These are phyloP conservation scores for Xanthia togata DNA, from an alignment of 2,888 invertebrate genomes.

Conservation along the genomic window DNA sequence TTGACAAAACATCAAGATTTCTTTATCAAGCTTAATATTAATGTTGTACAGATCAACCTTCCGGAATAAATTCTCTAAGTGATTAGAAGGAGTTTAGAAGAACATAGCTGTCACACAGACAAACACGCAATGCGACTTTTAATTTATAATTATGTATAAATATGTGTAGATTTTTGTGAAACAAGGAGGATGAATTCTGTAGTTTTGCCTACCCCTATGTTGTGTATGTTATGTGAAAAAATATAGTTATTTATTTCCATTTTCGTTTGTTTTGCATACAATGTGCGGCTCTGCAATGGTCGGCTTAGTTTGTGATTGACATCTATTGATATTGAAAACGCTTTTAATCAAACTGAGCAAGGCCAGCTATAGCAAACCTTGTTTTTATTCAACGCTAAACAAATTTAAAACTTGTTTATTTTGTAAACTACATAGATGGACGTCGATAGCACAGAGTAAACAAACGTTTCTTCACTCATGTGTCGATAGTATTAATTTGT, in stretches of 20 bases:
- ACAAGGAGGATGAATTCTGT: background rate
- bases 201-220: background rate
- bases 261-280: background rate
- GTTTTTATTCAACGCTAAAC: conserved; percentile 27
- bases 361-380: background rate
- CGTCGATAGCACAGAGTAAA: background rate
- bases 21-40: background rate
- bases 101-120: background rate
- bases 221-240: background rate
- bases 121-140: background rate
- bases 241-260: background rate
- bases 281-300: background rate
- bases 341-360: conserved; percentile 33
- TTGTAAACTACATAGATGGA: background rate
- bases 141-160: too few species aligned
- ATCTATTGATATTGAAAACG: conserved; percentile 41
- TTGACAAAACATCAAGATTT: background rate
- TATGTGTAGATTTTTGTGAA: background rate
- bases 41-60: too few species aligned
- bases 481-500: background rate
- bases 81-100: too few species aligned
- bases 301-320: conserved; percentile 3
- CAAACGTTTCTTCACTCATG: too few species aligned
- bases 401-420: conserved; percentile 24
- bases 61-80: background rate